phyloP scores from a whole-genome alignment of 2,113 vertebrate species.

The Syngnathus floridae region DNA sequence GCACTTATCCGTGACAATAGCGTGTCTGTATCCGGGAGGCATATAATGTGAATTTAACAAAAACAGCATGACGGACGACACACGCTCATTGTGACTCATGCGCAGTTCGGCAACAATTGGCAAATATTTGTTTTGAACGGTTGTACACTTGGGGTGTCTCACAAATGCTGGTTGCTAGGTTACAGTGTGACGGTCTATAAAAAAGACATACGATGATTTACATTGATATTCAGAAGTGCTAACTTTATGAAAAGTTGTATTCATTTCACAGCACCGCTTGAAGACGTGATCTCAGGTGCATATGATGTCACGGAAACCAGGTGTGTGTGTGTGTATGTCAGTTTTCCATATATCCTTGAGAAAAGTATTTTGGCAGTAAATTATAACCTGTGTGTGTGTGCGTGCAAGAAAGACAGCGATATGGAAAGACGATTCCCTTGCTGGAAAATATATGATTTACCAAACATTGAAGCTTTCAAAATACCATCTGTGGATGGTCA shows the following conservation, averaged over 20 bases:
- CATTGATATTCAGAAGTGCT: not conserved
- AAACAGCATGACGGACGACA: slow-evolving; percentile 34
- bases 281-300: not conserved
- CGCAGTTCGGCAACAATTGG: slow-evolving; percentile 23
- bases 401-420: not conserved
- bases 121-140: slow-evolving; percentile 2
- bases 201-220: not conserved
- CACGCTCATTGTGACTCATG: slow-evolving; percentile 39
- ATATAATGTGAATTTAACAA: slow-evolving; percentile 27
- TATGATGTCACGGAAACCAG: not conserved
- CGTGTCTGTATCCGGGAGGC: slow-evolving; percentile 28
- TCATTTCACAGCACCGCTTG: not conserved
- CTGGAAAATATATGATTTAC: slow-evolving; percentile 48
- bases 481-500: slow-evolving; percentile 58
- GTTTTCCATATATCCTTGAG: slow-evolving; percentile 11
- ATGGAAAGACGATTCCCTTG: slow-evolving; percentile 15
- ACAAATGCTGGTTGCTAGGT: slow-evolving; percentile 65
- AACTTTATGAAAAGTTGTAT: not conserved
- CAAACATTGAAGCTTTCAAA: slow-evolving; percentile 49
- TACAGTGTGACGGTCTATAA: slow-evolving; percentile 33
- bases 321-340: not conserved
- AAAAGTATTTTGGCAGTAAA: slow-evolving; percentile 11
- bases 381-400: slow-evolving; percentile 1
- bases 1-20: slow-evolving; percentile 33
- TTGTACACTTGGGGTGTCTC: slow-evolving; percentile 66